phyloP scores from a whole-genome alignment of 2,113 vertebrate genomes.

The Grammomys dolichurus region DNA sequence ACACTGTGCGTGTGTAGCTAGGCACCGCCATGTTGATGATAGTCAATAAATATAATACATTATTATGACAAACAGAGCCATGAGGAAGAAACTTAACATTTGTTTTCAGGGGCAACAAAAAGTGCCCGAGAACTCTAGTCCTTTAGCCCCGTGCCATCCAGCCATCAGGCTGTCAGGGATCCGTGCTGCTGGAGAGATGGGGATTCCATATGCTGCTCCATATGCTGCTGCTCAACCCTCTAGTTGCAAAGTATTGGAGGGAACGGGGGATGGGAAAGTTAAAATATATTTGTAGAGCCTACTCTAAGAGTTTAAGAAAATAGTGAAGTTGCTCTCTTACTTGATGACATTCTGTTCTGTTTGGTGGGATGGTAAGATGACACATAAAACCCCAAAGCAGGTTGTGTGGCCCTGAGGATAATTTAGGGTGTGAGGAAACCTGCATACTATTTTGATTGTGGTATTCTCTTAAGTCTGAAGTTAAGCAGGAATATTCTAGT shows the following conservation, averaged over 20 bases:
- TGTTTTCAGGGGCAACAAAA: constrained; percentile 32
- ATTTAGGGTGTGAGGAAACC: constrained; percentile 17
- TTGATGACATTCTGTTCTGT: background rate
- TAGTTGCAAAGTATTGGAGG: constrained; percentile 23
- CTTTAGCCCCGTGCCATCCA: background rate
- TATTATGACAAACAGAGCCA: background rate
- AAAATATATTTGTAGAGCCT: constrained; percentile 27
- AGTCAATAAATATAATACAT: background rate
- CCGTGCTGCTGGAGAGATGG: background rate
- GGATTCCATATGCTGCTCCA: background rate
- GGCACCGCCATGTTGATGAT: background rate
- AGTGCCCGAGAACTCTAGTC: background rate
- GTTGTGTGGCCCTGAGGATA: background rate
- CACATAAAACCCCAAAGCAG: background rate
- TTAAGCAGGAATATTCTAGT: background rate
- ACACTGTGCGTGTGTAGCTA: background rate
- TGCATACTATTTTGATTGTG: constrained; percentile 26
- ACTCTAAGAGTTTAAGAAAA: constrained; percentile 1
- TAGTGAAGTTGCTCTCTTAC: constrained; percentile 7
- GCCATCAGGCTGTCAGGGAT: background rate
- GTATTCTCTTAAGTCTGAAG: constrained; percentile 17
- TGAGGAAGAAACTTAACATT: constrained; percentile 27
- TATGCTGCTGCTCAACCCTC: background rate
- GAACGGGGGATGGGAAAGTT: background rate
- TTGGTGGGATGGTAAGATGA: background rate